phyloP scores from a whole-genome alignment of 2,113 vertebrate species.

The Tylochromis polylepis region DNA sequence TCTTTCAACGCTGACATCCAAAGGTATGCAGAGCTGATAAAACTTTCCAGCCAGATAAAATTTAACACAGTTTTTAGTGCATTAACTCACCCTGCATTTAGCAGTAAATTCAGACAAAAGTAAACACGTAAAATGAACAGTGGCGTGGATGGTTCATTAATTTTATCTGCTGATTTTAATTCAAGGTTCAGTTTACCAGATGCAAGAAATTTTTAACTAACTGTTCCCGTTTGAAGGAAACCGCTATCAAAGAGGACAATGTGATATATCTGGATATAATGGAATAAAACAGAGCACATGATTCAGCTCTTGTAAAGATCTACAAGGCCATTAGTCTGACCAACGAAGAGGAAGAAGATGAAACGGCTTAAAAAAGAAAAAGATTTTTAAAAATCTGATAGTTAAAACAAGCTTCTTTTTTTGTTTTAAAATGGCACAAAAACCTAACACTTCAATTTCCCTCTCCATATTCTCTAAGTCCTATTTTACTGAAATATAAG shows the following conservation, averaged over 20 bases:
- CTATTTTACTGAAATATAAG: constrained; percentile 21
- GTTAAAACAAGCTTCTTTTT: neutral
- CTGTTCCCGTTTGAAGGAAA: neutral
- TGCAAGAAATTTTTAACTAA: neutral
- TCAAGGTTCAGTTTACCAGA: neutral
- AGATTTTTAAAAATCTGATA: constrained; percentile 24
- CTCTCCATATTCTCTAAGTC: neutral
- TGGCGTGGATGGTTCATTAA: neutral
- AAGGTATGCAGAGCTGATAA: constrained; percentile 33
- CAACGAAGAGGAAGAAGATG: constrained; percentile 11
- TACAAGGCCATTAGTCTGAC: neutral
- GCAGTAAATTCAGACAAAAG: neutral
- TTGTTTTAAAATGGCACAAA: neutral
- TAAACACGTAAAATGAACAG: neutral
- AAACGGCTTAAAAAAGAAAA: neutral
- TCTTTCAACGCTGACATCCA: constrained; percentile 59
- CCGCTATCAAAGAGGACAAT: neutral
- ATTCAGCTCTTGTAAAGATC: neutral
- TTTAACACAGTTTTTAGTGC: constrained; percentile 5
- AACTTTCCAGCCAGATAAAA: constrained; percentile 49
- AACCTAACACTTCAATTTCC: neutral
- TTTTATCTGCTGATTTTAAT: neutral
- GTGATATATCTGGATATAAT: neutral
- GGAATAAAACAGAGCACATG: neutral
- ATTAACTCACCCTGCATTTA: neutral